phyloP scores from a whole-genome alignment of 53 echinoderm and acorn worm genomes.

The Crossaster papposus region DNA sequence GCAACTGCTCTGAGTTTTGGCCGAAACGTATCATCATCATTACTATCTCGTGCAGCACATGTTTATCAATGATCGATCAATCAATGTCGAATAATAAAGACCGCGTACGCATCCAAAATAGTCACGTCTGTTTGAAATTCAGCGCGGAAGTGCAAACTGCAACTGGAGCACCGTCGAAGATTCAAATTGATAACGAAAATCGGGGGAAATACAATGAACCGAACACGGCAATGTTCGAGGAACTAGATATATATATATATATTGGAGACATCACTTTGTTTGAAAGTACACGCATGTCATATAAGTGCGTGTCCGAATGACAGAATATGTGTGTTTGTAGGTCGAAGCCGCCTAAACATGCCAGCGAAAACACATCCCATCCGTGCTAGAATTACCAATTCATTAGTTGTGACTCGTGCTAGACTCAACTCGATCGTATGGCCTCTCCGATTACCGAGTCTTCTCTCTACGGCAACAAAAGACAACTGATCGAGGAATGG shows the following conservation, averaged over 20 bases:
- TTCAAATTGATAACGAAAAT: conserved; percentile 6
- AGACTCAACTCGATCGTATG: conserved; percentile 30
- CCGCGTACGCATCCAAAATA: not conserved
- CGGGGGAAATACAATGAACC: not conserved
- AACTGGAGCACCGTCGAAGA: conserved; percentile 19
- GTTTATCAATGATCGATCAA: too few relatives aligned
- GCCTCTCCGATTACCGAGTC: conserved; percentile 33
- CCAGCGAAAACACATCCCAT: not conserved
- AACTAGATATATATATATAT: too few relatives aligned
- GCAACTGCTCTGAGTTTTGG: not conserved
- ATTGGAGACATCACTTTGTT: conserved; percentile 8
- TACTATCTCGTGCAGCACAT: not conserved
- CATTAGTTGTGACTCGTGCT: conserved; percentile 38
- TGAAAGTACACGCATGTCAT: conserved; percentile 23
- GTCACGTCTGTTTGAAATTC: not conserved
- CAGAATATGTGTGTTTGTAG: conserved; percentile 11
- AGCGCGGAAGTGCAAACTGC: not conserved
- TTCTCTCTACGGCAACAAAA: conserved; percentile 7
- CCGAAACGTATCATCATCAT: too few relatives aligned
- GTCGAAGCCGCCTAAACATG: conserved; percentile 17
- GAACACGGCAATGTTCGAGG: not conserved
- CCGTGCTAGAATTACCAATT: conserved; percentile 59
- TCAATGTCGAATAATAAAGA: too few relatives aligned
- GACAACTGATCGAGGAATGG: not conserved
- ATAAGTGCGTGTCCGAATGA: conserved; percentile 1